Base-by-base conservation (phyloP, 2,797 vertebrate genomes). In the Danio aesculapii region DNA sequence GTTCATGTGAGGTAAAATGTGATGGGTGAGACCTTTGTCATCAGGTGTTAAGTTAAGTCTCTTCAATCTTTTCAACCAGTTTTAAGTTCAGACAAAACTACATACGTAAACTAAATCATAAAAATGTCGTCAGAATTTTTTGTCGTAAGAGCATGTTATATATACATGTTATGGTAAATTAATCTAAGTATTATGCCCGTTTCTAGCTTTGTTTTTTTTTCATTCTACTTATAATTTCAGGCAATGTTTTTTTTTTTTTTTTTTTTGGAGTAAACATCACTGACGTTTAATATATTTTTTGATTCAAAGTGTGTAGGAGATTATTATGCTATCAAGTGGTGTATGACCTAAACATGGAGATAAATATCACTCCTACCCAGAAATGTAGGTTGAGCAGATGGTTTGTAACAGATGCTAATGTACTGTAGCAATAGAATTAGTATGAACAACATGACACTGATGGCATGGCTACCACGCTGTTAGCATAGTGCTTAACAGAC, bases 371-470 rank as follows among this genome's bases (percentile, higher is more conserved):
- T 19, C 44, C 5, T n/a, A 67, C 10, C 62, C 10, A 63, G 4
- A 62, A 52, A 63, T 61, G 13, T 19, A 52, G 59, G 16, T 9
- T 50, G 8, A 73, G 43, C 57, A 75, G 72, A 74, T 74, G 68
- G 50, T 43, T 71, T 55, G 50, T 43, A 43, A 46, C 17, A 59
- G 43, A 73, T 47, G 43, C 17, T 73, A 46, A 46, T 39, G 41
- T n/a, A 66, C 41, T 71, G 30, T 17, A 53, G 63, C 63, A 66
- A 44, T 46, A 46, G 13, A 52, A 57, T 71, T 57, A 44, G 52
- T 50, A 39, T 4, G 14, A 8, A 43, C 41, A 13, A 14, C n/a
- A 55, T 57, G 41, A 19, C 30, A 49, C 41, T 19, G n/a, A 47
- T 30, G 46, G 8, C 41, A 58, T 19, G 13, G 43, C 2, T 11